Conservation (phyloP, 92 coral and sea anemone genomes). For the Epizoanthus scotinus region DNA sequence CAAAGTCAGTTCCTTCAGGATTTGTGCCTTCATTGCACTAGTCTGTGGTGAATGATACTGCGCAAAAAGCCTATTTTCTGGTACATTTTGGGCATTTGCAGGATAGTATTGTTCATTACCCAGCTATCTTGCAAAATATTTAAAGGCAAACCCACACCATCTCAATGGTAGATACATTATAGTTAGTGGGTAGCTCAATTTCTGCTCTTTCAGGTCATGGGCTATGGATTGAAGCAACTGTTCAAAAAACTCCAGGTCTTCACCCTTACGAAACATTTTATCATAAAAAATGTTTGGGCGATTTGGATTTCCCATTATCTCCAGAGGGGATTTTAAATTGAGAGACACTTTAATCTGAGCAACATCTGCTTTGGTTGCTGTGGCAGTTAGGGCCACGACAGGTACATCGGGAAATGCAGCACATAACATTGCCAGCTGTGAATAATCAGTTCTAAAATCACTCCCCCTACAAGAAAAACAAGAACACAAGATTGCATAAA, state of each 20-base stretch:
- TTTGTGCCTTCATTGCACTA: slow-evolving; percentile 54
- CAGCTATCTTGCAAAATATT: slow-evolving; percentile 16
- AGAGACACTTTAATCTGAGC: slow-evolving; percentile 26
- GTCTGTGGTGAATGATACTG: slow-evolving; percentile 54
- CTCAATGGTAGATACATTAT: slow-evolving; percentile 54
- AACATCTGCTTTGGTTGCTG: slow-evolving; percentile 44
- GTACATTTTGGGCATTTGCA: background rate
- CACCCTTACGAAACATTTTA: slow-evolving; percentile 35
- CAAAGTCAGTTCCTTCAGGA: slow-evolving; percentile 9
- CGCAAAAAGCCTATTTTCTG: slow-evolving; percentile 26
- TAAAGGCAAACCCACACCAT: slow-evolving; percentile 62
- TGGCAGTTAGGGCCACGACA: slow-evolving; percentile 45
- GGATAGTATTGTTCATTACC: slow-evolving; percentile 41
- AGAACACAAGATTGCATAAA: too few species aligned
- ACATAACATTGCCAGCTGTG: slow-evolving; percentile 25
- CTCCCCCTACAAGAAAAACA: slow-evolving; percentile 24
- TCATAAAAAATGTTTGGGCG: slow-evolving; percentile 38
- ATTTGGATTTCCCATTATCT: slow-evolving; percentile 43
- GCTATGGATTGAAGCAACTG: slow-evolving; percentile 45
- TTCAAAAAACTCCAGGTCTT: slow-evolving; percentile 31
- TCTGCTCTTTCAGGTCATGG: slow-evolving; percentile 19
- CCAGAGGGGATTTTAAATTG: slow-evolving; percentile 20
- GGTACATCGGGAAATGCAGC: slow-evolving; percentile 35
- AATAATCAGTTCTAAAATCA: slow-evolving; percentile 38
- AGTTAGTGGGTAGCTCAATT: slow-evolving; percentile 33